phyloP scores from a whole-genome alignment of 2,113 vertebrate genomes.

The Trichomycterus rosablanca region DNA sequence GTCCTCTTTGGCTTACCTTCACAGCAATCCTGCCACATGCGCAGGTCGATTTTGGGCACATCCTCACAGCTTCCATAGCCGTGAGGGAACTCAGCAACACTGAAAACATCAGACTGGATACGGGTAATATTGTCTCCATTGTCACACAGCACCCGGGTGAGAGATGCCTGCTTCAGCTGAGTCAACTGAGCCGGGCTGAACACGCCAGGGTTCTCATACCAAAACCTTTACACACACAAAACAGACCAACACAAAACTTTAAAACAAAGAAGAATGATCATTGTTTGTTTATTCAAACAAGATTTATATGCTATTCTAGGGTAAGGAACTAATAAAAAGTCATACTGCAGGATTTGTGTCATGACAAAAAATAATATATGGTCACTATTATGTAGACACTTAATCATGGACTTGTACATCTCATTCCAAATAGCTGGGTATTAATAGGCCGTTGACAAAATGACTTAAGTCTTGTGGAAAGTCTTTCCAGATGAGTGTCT shows the following conservation, averaged over 20 bases:
- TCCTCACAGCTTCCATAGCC: conserved; percentile 84
- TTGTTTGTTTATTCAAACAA: no score
- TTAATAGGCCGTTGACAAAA: no score
- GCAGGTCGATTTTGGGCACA: conserved; percentile 84
- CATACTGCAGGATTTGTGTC: no score
- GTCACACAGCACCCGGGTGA: conserved; percentile 88
- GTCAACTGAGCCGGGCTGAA: conserved; percentile 91
- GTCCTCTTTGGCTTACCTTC: conserved; percentile 73
- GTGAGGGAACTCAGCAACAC: conserved; percentile 82
- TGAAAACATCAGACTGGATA: conserved; percentile 86
- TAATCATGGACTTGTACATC: no score
- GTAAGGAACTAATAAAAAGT: no score
- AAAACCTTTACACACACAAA: conserved; percentile 73
- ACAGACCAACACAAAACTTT: conserved; percentile 3
- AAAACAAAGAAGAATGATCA: no score
- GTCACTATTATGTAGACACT: no score
- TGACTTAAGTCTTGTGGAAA: no score
- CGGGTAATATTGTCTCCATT: conserved; percentile 94
- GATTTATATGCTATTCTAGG: no score
- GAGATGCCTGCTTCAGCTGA: conserved; percentile 88
- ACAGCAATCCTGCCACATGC: conserved; percentile 98
- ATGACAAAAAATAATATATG: no score
- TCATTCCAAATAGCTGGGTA: no score
- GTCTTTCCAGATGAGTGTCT: no score
- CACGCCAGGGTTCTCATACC: conserved; percentile 93